A percentile compares a stretch with the other conserved stretches of the same genome.
phyloP scores from a whole-genome alignment of 2,888 invertebrate genomes.

The Lomographa bimaculata region DNA sequence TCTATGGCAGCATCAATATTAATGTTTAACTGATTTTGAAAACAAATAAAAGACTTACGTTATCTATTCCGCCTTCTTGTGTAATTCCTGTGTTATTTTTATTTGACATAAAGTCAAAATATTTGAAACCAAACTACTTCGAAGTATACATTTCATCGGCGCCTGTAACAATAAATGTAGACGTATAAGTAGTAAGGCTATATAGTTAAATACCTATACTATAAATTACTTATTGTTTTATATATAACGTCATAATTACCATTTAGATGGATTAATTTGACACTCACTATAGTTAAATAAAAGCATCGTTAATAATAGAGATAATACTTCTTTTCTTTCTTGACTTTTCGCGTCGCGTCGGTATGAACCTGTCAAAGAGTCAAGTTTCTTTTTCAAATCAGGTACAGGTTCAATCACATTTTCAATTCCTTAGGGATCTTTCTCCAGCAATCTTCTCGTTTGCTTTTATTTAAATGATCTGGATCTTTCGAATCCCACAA shows the following conservation, averaged over 20 bases:
- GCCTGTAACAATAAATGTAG: too few species aligned
- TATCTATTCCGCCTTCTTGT: background rate
- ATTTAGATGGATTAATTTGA: conserved; percentile 14
- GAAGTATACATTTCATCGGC: conserved; percentile 11
- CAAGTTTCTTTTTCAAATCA: conserved; percentile 22
- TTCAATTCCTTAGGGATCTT: conserved; percentile 22
- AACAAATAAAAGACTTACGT: too few species aligned
- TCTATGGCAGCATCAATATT: conserved; percentile 21
- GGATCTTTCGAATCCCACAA: conserved; percentile 13
- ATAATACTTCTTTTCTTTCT: conserved; percentile 15
- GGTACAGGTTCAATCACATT: conserved; percentile 17
- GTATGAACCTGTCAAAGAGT: conserved; percentile 22
- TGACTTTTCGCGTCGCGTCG: conserved; percentile 22
- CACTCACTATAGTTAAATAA: conserved; percentile 12
- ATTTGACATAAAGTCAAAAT: conserved; percentile 21
- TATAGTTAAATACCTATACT: too few species aligned
- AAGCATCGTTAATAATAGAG: conserved; percentile 5
- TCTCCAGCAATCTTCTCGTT: conserved; percentile 13
- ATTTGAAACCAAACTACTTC: conserved; percentile 20
- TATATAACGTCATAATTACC: conserved; percentile 9
- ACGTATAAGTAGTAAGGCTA: too few species aligned
- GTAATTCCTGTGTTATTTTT: conserved; percentile 19
- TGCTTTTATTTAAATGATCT: conserved; percentile 10
- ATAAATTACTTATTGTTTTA: too few species aligned
- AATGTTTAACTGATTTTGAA: too few species aligned